A percentile compares a stretch with the other conserved stretches of the same genome.
These are phyloP conservation scores for Cheilosia grossa DNA, from an alignment of 2,888 invertebrate genomes.

Conservation along the genomic window DNA sequence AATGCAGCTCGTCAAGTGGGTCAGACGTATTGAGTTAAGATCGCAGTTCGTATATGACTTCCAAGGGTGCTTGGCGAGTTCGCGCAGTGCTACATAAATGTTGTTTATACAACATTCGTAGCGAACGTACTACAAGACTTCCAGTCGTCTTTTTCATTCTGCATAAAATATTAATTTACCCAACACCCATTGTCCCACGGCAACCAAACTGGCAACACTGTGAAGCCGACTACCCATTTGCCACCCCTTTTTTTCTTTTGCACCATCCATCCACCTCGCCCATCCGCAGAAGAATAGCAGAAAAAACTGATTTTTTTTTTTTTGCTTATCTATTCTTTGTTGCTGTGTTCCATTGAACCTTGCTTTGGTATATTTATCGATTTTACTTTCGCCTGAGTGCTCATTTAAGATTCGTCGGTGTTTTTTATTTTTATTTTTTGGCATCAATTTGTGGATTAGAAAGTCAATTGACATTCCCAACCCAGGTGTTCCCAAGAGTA, in stretches of 20 bases:
- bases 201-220: slow-evolving; percentile 22
- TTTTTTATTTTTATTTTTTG: slow-evolving; percentile 31
- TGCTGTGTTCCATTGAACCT: slow-evolving; percentile 53
- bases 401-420: slow-evolving; percentile 38
- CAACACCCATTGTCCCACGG: no score
- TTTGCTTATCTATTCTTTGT: slow-evolving; percentile 39
- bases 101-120: no score
- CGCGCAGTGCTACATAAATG: no score
- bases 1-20: no score
- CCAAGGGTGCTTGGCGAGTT: no score
- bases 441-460: slow-evolving; percentile 44
- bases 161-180: no score
- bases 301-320: slow-evolving; percentile 21
- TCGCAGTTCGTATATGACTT: no score
- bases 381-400: slow-evolving; percentile 54
- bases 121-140: no score
- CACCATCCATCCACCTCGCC: slow-evolving; percentile 7
- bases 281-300: slow-evolving; percentile 9
- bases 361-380: slow-evolving; percentile 39
- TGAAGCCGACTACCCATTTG: slow-evolving; percentile 5
- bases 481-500: slow-evolving; percentile 6
- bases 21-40: no score
- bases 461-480: slow-evolving; percentile 47
- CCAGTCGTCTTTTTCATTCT: no score
- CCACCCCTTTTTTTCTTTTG: slow-evolving; percentile 21